These are phyloP conservation scores for Nomada hirtipes DNA, from an alignment of 2,888 invertebrate species.

Conservation along the genomic window DNA sequence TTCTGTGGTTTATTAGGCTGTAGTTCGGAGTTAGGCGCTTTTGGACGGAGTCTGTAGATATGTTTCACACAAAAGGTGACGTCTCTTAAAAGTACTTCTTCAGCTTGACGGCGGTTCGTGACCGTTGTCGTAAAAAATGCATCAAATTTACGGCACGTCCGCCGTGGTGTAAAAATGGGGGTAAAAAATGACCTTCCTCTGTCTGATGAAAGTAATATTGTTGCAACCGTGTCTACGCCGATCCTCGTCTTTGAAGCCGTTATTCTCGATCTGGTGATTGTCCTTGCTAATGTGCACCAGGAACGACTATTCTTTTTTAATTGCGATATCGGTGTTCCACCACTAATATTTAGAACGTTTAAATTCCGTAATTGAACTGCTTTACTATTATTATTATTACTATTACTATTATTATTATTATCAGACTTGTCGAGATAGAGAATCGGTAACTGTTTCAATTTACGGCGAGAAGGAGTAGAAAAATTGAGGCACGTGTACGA, in stretches of 20 bases:
- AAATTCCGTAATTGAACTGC: conserved; percentile 9
- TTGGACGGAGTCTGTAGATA: conserved; percentile 77
- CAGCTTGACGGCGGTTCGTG: conserved; percentile 38
- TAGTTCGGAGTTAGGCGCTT: conserved; percentile 61
- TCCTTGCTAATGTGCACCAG: conserved; percentile 11
- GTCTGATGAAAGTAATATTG: conserved; percentile 25
- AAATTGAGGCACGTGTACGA: conserved; percentile 65
- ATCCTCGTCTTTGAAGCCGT: conserved; percentile 6
- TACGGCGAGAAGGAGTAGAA: conserved; percentile 39
- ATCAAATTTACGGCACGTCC: conserved; percentile 60
- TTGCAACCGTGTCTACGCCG: conserved; percentile 7
- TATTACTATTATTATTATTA: not conserved
- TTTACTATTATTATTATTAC: conserved; percentile 8
- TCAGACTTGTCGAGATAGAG: conserved; percentile 12
- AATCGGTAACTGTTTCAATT: conserved; percentile 36
- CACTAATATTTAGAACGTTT: conserved; percentile 42
- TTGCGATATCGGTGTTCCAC: conserved; percentile 18
- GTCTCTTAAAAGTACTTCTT: conserved; percentile 43
- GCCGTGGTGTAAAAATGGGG: conserved; percentile 60
- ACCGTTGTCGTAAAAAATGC: conserved; percentile 65
- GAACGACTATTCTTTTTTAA: not conserved
- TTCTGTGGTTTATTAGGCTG: conserved; percentile 68
- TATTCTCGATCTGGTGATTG: not conserved
- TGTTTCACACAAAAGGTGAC: conserved; percentile 61
- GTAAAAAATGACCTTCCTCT: conserved; percentile 63